phyloP scores from a whole-genome alignment of 1,140 invertebrate genomes.

The Popillia japonica region DNA sequence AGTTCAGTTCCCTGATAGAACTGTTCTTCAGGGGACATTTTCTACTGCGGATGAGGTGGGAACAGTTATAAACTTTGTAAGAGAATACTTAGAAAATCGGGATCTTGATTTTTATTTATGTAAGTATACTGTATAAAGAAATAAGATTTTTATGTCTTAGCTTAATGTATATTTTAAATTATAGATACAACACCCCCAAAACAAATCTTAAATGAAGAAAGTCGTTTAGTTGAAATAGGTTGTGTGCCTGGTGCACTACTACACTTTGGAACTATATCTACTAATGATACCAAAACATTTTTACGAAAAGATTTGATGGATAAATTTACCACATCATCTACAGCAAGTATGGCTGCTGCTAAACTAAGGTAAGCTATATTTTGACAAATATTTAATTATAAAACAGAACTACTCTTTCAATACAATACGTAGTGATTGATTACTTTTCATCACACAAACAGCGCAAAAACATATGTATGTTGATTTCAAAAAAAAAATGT shows the following conservation, averaged over 20 bases:
- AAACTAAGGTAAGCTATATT: constrained; percentile 59
- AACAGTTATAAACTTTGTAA: constrained; percentile 75
- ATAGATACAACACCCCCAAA: constrained; percentile 80
- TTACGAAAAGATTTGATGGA: constrained; percentile 61
- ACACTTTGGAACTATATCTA: constrained; percentile 69
- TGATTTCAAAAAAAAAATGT: too few relatives aligned
- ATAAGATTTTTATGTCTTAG: constrained; percentile 51
- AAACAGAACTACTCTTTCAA: too few relatives aligned
- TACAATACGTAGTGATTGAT: too few relatives aligned
- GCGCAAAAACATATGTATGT: too few relatives aligned
- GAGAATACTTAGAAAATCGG: constrained; percentile 69
- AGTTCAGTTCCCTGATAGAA: constrained; percentile 81
- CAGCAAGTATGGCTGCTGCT: constrained; percentile 60
- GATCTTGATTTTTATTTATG: constrained; percentile 75
- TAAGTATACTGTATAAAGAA: constrained; percentile 63
- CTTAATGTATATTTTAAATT: background rate
- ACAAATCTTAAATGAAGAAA: constrained; percentile 66
- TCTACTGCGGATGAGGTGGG: constrained; percentile 73
- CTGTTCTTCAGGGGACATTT: constrained; percentile 83
- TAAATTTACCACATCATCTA: constrained; percentile 61
- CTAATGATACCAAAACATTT: constrained; percentile 51
- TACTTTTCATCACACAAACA: too few relatives aligned
- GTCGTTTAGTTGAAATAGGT: constrained; percentile 71
- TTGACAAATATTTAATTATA: too few relatives aligned
- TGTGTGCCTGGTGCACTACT: constrained; percentile 79